Evolutionary conservation across 2,888 invertebrate genomes (phyloP).

Genomic region (Euphydryas editha): DNA sequence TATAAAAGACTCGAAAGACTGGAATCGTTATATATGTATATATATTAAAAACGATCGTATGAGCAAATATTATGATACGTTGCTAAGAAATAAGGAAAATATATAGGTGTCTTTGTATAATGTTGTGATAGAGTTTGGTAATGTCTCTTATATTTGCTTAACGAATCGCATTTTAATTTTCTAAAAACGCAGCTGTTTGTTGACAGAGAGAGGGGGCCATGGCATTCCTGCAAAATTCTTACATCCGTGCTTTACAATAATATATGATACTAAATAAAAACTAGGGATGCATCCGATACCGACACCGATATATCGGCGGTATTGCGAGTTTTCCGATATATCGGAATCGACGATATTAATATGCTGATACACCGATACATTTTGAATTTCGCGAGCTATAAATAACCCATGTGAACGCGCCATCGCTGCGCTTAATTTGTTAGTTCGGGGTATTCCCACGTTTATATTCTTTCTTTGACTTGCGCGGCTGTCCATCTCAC

Average conservation of each 20-base stretch:
- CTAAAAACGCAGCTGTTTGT: conserved; percentile 60
- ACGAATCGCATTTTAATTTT: conserved; percentile 32
- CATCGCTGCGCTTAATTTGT: too few species aligned
- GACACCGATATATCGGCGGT: too few species aligned
- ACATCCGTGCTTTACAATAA: conserved; percentile 27
- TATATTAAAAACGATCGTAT: conserved; percentile 1
- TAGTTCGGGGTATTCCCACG: too few species aligned
- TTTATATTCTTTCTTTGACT: too few species aligned
- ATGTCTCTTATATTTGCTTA: conserved; percentile 19
- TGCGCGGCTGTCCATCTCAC: too few species aligned
- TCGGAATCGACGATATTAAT: too few species aligned
- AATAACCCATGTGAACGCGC: too few species aligned
- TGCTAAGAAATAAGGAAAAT: background rate
- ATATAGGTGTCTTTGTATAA: background rate
- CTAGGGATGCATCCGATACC: too few species aligned
- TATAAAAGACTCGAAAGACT: conserved; percentile 7
- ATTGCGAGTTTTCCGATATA: too few species aligned
- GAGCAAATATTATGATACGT: conserved; percentile 6
- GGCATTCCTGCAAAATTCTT: conserved; percentile 37
- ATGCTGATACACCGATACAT: too few species aligned
- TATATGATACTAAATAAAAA: conserved; percentile 15
- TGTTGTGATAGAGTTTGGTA: background rate
- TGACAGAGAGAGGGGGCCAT: conserved; percentile 66
- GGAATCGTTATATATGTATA: conserved; percentile 4
- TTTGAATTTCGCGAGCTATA: too few species aligned